A percentile compares a stretch with the other conserved stretches of the same genome.
Evolutionary conservation across 2,888 invertebrate genomes (phyloP).

Genomic region (Ormyrus nitidulus): DNA sequence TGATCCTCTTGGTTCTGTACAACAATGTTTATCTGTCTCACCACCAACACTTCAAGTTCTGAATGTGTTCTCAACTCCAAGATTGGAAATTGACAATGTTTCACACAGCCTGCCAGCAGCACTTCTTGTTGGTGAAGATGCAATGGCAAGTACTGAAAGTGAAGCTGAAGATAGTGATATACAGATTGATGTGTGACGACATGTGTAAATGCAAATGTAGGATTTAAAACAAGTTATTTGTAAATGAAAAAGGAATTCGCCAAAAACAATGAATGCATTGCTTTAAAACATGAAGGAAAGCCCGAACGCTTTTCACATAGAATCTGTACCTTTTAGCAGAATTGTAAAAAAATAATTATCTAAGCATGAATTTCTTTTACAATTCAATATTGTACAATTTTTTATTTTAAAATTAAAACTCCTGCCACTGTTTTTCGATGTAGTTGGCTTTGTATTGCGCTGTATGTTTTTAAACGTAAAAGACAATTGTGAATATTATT

Average conservation of each 20-base stretch:
- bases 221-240: slow-evolving; percentile 44
- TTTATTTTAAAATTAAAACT: slow-evolving; percentile 36
- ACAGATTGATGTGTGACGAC: slow-evolving; percentile 75
- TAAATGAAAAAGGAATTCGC: slow-evolving; percentile 37
- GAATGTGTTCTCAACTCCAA: slow-evolving; percentile 74
- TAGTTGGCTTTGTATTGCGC: slow-evolving; percentile 26
- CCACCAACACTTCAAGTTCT: slow-evolving; percentile 74
- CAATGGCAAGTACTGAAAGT: slow-evolving; percentile 74
- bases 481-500: slow-evolving; percentile 40
- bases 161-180: slow-evolving; percentile 75
- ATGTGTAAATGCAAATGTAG: slow-evolving; percentile 58
- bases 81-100: slow-evolving; percentile 73
- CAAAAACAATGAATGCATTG: slow-evolving; percentile 31
- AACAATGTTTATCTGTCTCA: slow-evolving; percentile 72
- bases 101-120: slow-evolving; percentile 74
- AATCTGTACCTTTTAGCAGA: slow-evolving; percentile 21
- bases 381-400: slow-evolving; percentile 29
- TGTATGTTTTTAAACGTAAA: slow-evolving; percentile 16
- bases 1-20: slow-evolving; percentile 71
- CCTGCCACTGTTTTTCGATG: slow-evolving; percentile 29
- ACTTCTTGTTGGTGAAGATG: slow-evolving; percentile 74
- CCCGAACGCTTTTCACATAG: background rate
- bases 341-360: slow-evolving; percentile 5
- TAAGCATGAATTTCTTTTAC: slow-evolving; percentile 43
- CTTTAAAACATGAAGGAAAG: background rate